These are phyloP conservation scores for Prosapia bicincta DNA, from an alignment of 2,888 invertebrate species.

Conservation along the genomic window DNA sequence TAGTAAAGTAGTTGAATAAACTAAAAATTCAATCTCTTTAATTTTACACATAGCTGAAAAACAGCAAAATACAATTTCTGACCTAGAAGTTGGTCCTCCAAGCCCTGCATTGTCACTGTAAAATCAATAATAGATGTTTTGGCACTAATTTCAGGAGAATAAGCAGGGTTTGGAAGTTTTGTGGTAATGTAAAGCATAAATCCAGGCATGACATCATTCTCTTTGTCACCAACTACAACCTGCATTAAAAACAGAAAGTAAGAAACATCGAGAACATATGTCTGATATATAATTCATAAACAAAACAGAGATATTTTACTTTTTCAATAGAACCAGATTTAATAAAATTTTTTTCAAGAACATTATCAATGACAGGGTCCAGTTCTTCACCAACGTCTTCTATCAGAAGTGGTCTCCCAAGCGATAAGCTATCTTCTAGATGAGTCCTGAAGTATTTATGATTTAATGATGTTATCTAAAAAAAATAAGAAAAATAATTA, in stretches of 20 bases:
- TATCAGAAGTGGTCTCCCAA: slow-evolving; percentile 85
- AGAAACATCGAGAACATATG: too few relatives aligned
- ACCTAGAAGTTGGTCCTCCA: slow-evolving; percentile 91
- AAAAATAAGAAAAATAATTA: too few relatives aligned
- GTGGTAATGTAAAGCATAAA: slow-evolving; percentile 96
- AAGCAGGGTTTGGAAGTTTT: slow-evolving; percentile 92
- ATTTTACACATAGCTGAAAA: too few relatives aligned
- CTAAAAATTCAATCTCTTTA: too few relatives aligned
- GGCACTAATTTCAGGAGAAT: slow-evolving; percentile 95
- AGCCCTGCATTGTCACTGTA: slow-evolving; percentile 93
- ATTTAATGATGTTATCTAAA: slow-evolving; percentile 84
- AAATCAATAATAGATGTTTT: slow-evolving; percentile 97
- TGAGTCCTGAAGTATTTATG: slow-evolving; percentile 95
- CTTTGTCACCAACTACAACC: slow-evolving; percentile 91
- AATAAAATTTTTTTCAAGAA: slow-evolving; percentile 95
- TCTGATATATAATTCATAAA: neutral
- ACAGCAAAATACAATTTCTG: too few relatives aligned
- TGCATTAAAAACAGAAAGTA: slow-evolving; percentile 30
- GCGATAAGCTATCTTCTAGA: slow-evolving; percentile 80
- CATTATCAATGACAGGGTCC: slow-evolving; percentile 95
- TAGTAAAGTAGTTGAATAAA: too few relatives aligned
- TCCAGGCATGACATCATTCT: slow-evolving; percentile 94
- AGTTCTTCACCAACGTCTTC: slow-evolving; percentile 94
- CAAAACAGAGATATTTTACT: slow-evolving; percentile 41
- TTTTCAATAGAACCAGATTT: slow-evolving; percentile 96